Evolutionary conservation across 2,888 invertebrate species (phyloP).

Genomic region (Rhingia rostrata): DNA sequence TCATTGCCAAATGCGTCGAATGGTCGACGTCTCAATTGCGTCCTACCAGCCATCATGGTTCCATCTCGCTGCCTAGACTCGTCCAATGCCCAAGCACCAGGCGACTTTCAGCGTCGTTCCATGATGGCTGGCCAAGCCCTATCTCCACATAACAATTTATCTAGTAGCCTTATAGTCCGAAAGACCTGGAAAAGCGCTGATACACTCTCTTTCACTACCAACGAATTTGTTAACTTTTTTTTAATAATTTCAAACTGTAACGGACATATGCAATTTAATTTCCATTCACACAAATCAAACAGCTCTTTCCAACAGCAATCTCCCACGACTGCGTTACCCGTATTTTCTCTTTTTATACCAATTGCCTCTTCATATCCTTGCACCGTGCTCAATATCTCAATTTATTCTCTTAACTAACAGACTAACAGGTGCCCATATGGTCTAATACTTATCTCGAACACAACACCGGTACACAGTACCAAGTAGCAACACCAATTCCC

Average conservation of each 20-base stretch:
- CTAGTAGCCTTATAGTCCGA: too few species aligned
- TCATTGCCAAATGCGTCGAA: too few species aligned
- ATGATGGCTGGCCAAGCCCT: too few species aligned
- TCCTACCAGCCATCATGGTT: too few species aligned
- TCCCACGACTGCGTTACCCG: conserved; percentile 28
- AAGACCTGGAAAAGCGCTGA: too few species aligned
- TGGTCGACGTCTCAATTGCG: too few species aligned
- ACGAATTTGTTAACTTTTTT: background rate
- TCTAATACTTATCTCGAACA: background rate
- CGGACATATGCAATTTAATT: background rate
- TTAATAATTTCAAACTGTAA: conserved; percentile 21
- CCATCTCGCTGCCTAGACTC: too few species aligned
- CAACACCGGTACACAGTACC: conserved; percentile 25
- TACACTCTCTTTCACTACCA: background rate
- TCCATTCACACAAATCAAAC: conserved; percentile 43
- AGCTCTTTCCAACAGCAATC: conserved; percentile 24
- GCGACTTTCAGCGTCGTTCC: too few species aligned
- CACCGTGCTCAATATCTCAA: background rate
- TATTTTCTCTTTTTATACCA: conserved; percentile 49
- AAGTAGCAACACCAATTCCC: too few species aligned
- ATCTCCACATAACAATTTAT: too few species aligned
- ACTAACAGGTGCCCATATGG: conserved; percentile 62
- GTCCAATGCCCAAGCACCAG: too few species aligned
- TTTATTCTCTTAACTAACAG: conserved; percentile 25
- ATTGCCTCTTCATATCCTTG: background rate